Base-by-base conservation (phyloP, 2,113 vertebrate species). In the Phalacrocorax brasilianus region DNA sequence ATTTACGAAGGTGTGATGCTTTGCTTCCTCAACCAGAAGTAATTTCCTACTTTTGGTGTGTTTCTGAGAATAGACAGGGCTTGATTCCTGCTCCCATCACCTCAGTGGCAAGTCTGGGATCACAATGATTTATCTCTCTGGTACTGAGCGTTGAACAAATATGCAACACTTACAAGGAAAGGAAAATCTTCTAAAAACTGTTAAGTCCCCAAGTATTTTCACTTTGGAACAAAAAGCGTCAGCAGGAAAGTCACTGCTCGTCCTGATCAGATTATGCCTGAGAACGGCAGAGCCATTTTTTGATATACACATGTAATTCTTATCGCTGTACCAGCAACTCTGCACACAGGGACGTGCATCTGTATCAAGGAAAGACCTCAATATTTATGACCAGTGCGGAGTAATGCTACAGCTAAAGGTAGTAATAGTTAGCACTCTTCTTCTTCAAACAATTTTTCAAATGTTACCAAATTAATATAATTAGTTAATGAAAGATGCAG, bases 401-500 rank as follows among this genome's bases (percentile, higher is more conserved):
- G 44, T 28, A 92, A 89, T 45, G 58, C 68, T 82, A 58, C 53
- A 85, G 56, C 85, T 62, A 80, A 83, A 95, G 85, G 95, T 55
- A 76, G 72, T 38, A 88, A 93, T 45, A 71, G 79, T 88, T 96
- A 74, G 93, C 79, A 86, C 83, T 94, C 88, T 87, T 96, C 70
- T 95, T 96, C 94, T 93, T 96, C 94, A 96, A 97, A 97, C 90
- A 81, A 42, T 56, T 93, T 92, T 83, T 91, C 85, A 85, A 87
- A 96, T 66, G 24, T 94, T 96, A 96, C 94, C 83, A 92, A 96
- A 97, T 97, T 96, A 96, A 97, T 93, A 93, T 97, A 95, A 96
- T 96, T 96, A 97, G 95, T 96, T 97, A 97, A 97, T 95, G 97
- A 97, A 95, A 96, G 95, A 95, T 93, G 93, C 85, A 93, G 92